A percentile compares a stretch with the other conserved stretches of the same genome.
Conservation (phyloP, 1,140 invertebrate genomes). For the Andrena cerasifolii region DNA sequence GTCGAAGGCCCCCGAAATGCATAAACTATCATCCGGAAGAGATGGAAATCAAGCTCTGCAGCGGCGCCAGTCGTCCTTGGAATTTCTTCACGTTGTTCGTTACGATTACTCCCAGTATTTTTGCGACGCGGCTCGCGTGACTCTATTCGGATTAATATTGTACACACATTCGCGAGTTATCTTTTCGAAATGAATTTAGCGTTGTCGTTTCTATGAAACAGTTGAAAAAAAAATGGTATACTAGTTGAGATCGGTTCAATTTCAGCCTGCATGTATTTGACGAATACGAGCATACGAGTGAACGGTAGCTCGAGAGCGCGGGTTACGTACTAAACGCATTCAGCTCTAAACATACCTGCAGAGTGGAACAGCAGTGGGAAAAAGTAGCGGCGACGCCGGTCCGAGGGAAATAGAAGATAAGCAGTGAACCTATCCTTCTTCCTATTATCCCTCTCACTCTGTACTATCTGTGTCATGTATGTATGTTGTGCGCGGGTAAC, state of each 20-base stretch:
- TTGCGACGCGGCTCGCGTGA: slow-evolving; percentile 66
- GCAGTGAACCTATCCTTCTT: too few species aligned
- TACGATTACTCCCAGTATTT: slow-evolving; percentile 29
- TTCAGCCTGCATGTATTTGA: slow-evolving; percentile 23
- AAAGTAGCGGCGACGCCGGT: too few species aligned
- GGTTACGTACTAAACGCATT: too few species aligned
- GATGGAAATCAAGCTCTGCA: slow-evolving; percentile 89
- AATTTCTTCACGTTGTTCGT: slow-evolving; percentile 55
- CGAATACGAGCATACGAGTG: slow-evolving; percentile 15
- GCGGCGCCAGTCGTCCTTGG: slow-evolving; percentile 73
- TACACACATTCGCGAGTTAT: slow-evolving; percentile 55
- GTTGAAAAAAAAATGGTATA: slow-evolving; percentile 44
- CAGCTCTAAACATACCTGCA: too few species aligned
- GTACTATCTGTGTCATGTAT: too few species aligned
- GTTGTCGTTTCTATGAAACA: slow-evolving; percentile 65
- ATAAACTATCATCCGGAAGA: slow-evolving; percentile 95
- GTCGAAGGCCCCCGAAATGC: slow-evolving; percentile 89
- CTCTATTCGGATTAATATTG: slow-evolving; percentile 56
- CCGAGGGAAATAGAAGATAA: too few species aligned
- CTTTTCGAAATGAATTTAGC: slow-evolving; percentile 63
- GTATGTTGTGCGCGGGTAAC: too few species aligned
- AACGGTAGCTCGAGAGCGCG: not conserved
- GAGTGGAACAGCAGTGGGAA: too few species aligned
- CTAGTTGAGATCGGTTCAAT: slow-evolving; percentile 40
- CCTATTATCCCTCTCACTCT: too few species aligned